These are phyloP conservation scores for Diadromus collaris DNA, from an alignment of 2,888 invertebrate species.

Conservation along the genomic window DNA sequence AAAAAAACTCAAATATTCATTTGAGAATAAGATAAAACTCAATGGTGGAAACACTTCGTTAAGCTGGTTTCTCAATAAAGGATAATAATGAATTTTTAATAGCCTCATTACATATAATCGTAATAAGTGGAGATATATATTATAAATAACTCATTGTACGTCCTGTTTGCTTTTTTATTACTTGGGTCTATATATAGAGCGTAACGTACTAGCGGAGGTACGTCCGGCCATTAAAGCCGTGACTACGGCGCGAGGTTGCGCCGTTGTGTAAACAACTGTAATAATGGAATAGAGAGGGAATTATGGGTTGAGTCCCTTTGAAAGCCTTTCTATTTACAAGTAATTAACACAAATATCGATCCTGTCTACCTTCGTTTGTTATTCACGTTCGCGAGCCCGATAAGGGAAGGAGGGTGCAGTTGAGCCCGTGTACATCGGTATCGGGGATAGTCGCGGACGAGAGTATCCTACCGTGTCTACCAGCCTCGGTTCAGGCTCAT, in stretches of 20 bases:
- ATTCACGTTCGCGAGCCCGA: conserved; percentile 48
- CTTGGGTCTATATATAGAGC: neutral
- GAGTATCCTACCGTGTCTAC: conserved; percentile 12
- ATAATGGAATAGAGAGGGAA: conserved; percentile 35
- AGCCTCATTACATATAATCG: neutral
- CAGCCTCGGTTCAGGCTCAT: conserved; percentile 35
- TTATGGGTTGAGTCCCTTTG: conserved; percentile 22
- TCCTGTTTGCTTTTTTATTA: neutral
- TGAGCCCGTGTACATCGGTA: conserved; percentile 34
- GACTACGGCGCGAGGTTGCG: conserved; percentile 28
- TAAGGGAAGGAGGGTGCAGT: conserved; percentile 39
- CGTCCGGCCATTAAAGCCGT: conserved; percentile 46
- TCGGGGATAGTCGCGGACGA: conserved; percentile 19
- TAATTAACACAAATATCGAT: conserved; percentile 60
- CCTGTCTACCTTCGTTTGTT: conserved; percentile 56
- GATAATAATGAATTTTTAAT: neutral
- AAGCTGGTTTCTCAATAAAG: neutral
- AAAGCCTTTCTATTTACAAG: conserved; percentile 58
- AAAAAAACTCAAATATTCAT: too few relatives aligned
- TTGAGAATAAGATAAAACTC: too few relatives aligned
- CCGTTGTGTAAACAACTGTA: conserved; percentile 21
- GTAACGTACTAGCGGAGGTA: neutral
- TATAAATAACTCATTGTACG: neutral
- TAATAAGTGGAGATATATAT: too few relatives aligned
- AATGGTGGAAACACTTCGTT: neutral